Evolutionary conservation across 2,888 invertebrate genomes (phyloP), one percentile per base, ranked within the genome.

Genomic region (Osedax frankpressi): DNA sequence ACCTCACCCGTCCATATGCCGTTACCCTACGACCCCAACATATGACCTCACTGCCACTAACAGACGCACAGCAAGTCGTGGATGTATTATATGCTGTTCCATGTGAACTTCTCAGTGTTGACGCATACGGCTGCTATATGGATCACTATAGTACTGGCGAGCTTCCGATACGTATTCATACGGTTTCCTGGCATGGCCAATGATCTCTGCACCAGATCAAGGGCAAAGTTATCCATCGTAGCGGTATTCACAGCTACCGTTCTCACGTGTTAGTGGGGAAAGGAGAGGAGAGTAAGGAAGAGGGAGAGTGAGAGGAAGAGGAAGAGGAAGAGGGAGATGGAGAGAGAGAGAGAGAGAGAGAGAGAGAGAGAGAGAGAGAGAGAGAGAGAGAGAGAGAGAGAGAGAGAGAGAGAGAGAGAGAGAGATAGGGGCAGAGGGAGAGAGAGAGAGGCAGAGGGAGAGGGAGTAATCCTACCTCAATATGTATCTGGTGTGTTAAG

Each of bases 101-200:
- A 94, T 84, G 92, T 92, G 29, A 90, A 92, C 81, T 93, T 93
- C 83, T 89, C 91, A 28, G 93, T 94, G 84, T 88, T 91, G 69
- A 88, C 91, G 77, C 92, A 92, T 84, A 94, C 94, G 0, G 91
- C 94, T 77, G 92, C 94, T 1, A 94, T 94, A 78, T 94, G 92
- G 89, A 85, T 95, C 78, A 95, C 95, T 0, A 91, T 95, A 1
- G 91, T 92, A 0, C 85, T 96, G 75, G 95, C 95, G 0, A 90
- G 94, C 11, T 96, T 95, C 92, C 88, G 95, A 2, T 94, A 92
- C 82, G 79, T 86, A n/a, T 86, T 84, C 76, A 85, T 86, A 74
- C 92, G 90, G 0, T 89, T 89, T 83, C 93, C 93, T 0, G 91
- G 91, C 77, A 88, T 88, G 79, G 92, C 91, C 81, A 88, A 89